These are phyloP conservation scores for Tachycineta bicolor DNA, from an alignment of 2,113 vertebrate genomes.

Conservation along the genomic window DNA sequence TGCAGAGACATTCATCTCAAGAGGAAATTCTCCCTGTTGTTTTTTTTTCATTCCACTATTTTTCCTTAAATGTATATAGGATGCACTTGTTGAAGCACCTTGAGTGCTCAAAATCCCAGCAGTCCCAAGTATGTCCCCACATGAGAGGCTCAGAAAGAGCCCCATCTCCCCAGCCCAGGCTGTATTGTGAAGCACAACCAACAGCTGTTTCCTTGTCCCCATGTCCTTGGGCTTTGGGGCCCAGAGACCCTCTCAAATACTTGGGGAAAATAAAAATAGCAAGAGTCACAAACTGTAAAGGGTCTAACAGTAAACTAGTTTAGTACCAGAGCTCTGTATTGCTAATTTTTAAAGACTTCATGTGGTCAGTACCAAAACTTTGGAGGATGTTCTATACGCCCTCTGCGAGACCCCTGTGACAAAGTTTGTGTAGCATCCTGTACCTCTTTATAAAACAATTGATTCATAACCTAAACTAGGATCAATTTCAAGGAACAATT, in stretches of 20 bases:
- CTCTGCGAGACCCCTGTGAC: background rate
- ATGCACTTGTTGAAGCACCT: background rate
- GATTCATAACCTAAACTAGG: background rate
- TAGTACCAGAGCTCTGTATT: background rate
- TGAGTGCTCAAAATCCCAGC: background rate
- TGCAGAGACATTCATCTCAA: background rate
- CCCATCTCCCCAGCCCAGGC: background rate
- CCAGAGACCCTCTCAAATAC: background rate
- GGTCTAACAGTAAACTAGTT: background rate
- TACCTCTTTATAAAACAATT: background rate
- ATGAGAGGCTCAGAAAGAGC: background rate
- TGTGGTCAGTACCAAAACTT: background rate
- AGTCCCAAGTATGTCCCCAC: background rate
- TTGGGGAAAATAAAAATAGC: background rate
- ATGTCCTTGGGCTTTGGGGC: background rate
- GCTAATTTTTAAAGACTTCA: background rate
- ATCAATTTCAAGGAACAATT: background rate
- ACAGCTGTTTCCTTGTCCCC: background rate
- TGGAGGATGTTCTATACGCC: background rate
- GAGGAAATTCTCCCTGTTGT: background rate
- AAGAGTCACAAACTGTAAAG: background rate
- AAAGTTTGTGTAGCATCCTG: background rate
- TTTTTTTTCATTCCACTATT: background rate
- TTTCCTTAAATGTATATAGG: background rate
- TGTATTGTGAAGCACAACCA: background rate